These are phyloP conservation scores for Metellina segmentata DNA, from an alignment of 2,888 invertebrate genomes.

Conservation along the genomic window DNA sequence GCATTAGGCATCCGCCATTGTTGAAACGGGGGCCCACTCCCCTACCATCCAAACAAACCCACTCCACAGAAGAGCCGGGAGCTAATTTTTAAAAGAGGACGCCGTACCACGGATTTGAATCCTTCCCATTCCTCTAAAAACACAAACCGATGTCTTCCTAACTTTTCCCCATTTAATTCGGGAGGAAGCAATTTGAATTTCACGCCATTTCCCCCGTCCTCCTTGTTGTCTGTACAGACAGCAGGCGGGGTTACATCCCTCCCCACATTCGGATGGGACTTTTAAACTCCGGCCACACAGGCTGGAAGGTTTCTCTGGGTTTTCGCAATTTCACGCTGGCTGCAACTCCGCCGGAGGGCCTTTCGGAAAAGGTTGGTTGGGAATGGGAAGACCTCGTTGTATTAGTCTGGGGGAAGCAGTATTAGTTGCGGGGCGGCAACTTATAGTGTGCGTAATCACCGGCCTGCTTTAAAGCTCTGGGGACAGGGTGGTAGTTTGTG, in stretches of 20 bases:
- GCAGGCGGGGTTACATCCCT: not conserved
- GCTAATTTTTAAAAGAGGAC: conserved; percentile 59
- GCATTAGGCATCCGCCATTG: conserved; percentile 25
- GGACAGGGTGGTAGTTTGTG: no score
- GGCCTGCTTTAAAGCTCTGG: no score
- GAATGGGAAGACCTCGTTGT: not conserved
- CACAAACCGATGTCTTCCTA: conserved; percentile 3
- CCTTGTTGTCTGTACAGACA: conserved; percentile 8
- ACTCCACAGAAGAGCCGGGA: conserved; percentile 22
- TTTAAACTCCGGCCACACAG: no score
- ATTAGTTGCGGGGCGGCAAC: not conserved
- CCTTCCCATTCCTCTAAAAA: conserved; percentile 27
- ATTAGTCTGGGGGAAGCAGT: conserved; percentile 34
- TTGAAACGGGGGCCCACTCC: not conserved
- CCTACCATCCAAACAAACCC: not conserved
- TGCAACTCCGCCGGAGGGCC: conserved; percentile 39
- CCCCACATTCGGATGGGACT: not conserved
- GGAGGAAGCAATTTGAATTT: conserved; percentile 62
- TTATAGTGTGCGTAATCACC: no score
- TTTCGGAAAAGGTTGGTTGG: not conserved
- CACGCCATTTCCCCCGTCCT: conserved; percentile 20
- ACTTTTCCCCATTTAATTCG: conserved; percentile 32
- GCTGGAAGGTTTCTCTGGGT: conserved; percentile 17
- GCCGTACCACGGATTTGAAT: not conserved
- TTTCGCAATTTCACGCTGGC: conserved; percentile 69